Conservation (phyloP, 2,113 vertebrate species). For the Triplophysa siluroides region DNA sequence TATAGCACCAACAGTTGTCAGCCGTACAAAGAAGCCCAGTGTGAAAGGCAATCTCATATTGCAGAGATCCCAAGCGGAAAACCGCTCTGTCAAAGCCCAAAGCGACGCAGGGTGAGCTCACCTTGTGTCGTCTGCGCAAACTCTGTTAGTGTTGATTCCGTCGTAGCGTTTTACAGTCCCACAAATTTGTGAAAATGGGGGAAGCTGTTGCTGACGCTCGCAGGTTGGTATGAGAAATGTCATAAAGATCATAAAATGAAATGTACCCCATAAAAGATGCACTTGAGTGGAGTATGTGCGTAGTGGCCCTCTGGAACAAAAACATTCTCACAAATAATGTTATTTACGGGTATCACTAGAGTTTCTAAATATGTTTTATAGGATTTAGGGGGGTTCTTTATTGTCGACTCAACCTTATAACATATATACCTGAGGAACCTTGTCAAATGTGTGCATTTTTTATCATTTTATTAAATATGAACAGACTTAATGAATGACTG, state of each 20-base stretch:
- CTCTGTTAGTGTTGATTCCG: conserved; percentile 68
- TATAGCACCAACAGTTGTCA: conserved; percentile 78
- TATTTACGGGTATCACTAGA: not conserved
- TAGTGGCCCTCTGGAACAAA: not conserved
- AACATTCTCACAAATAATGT: not conserved
- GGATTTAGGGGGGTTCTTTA: too few relatives aligned
- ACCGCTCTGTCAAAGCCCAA: conserved; percentile 58
- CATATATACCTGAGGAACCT: too few relatives aligned
- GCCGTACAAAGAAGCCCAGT: conserved; percentile 69
- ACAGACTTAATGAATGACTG: too few relatives aligned
- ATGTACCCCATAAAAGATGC: conserved; percentile 46
- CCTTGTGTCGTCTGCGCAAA: conserved; percentile 63
- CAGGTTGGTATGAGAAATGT: not conserved
- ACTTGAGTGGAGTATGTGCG: conserved; percentile 40
- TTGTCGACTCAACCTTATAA: too few relatives aligned
- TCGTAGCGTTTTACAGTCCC: conserved; percentile 65
- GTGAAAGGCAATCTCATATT: conserved; percentile 76
- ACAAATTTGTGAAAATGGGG: conserved; percentile 55
- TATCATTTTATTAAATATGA: too few relatives aligned
- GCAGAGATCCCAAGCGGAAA: conserved; percentile 69
- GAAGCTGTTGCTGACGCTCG: not conserved
- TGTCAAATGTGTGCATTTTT: too few relatives aligned
- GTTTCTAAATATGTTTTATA: not conserved
- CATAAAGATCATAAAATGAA: conserved; percentile 17
- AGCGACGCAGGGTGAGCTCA: conserved; percentile 70